phyloP scores from a whole-genome alignment of 1,140 invertebrate genomes.

The Nasonia vitripennis region DNA sequence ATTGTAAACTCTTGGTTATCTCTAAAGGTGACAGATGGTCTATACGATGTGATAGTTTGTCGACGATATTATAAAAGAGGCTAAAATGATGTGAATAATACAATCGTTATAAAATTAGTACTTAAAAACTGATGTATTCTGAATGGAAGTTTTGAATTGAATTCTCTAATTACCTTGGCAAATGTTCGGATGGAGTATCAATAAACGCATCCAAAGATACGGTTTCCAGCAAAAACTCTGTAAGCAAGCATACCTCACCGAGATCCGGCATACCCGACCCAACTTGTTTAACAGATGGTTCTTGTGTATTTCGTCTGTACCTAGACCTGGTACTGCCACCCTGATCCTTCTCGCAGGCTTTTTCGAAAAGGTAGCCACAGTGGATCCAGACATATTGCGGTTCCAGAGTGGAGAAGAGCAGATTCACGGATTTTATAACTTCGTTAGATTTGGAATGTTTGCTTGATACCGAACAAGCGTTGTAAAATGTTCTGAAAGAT shows the following conservation, averaged over 20 bases:
- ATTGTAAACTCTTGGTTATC: constrained; percentile 79
- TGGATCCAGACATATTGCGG: constrained; percentile 92
- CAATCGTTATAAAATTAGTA: neutral
- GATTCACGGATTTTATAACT: constrained; percentile 89
- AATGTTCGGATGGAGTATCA: constrained; percentile 87
- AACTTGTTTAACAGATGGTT: constrained; percentile 73
- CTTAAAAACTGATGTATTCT: neutral
- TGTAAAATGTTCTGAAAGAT: constrained; percentile 74
- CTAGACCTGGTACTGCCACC: neutral
- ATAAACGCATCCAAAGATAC: constrained; percentile 87
- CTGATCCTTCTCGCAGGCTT: constrained; percentile 75
- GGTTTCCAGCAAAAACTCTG: constrained; percentile 87
- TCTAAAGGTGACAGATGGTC: constrained; percentile 79
- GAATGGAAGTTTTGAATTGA: neutral
- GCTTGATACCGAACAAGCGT: constrained; percentile 68
- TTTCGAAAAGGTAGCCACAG: constrained; percentile 82
- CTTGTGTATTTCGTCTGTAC: constrained; percentile 42
- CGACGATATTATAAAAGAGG: constrained; percentile 79
- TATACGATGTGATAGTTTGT: constrained; percentile 78
- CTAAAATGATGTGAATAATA: constrained; percentile 30
- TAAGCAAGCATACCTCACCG: constrained; percentile 82
- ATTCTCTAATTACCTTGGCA: constrained; percentile 73
- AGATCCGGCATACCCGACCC: constrained; percentile 79
- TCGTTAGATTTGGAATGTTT: constrained; percentile 73
- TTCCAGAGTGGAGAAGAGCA: constrained; percentile 90